phyloP scores from a whole-genome alignment of 2,113 vertebrate genomes.

The Beaufortia kweichowensis region DNA sequence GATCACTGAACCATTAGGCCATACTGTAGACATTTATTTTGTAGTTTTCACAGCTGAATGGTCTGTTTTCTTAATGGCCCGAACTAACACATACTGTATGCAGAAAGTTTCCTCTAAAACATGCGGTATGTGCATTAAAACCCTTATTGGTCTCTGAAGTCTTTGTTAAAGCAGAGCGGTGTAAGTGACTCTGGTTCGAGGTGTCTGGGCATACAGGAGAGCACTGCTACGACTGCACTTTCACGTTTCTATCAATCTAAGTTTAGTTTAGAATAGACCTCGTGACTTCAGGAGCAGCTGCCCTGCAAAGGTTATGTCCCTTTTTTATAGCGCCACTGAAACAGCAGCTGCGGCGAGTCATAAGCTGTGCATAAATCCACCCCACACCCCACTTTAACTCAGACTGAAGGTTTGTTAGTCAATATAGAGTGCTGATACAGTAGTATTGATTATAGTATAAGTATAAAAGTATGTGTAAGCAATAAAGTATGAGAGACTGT shows the following conservation, averaged over 20 bases:
- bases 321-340: slow-evolving; percentile 54
- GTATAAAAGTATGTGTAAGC: too few species aligned
- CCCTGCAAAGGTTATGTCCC: slow-evolving; percentile 48
- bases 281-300: slow-evolving; percentile 55
- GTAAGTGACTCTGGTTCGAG: slow-evolving; percentile 27
- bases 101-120: neutral
- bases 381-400: neutral
- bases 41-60: neutral
- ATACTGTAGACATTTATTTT: neutral
- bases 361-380: slow-evolving; percentile 18
- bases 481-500: too few species aligned
- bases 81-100: neutral
- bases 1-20: neutral
- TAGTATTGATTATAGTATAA: neutral
- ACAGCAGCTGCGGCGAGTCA: slow-evolving; percentile 44
- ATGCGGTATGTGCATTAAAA: neutral
- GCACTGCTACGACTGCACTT: slow-evolving; percentile 38
- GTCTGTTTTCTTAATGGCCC: neutral
- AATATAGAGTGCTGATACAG: neutral
- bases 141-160: neutral
- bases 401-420: neutral
- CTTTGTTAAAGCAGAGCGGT: slow-evolving; percentile 20
- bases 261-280: slow-evolving; percentile 54
- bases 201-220: neutral
- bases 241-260: slow-evolving; percentile 54